Evolutionary conservation across 2,888 invertebrate genomes (phyloP), one percentile per base, ranked within the genome.

Genomic region (Prosapia bicincta): DNA sequence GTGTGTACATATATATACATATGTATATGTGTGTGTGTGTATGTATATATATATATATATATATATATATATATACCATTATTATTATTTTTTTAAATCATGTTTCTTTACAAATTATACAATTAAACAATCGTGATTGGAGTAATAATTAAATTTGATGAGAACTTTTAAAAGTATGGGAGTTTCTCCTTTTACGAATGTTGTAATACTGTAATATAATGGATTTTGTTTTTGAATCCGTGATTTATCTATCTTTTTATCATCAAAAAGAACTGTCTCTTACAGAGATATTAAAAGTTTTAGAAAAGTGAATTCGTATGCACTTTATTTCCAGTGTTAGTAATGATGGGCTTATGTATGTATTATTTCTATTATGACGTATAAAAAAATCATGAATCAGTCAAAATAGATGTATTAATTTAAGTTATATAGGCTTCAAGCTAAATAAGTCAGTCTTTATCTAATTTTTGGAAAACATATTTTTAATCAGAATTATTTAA

Each of bases 201-300:
- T 73, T 73, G n/a, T 6, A 73, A 73, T 67, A 13, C 54, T 54
- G 54, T 67, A 5, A 66, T 72, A 32, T 67, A 66, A 73, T 15
- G 67, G 68, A 32, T 67, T 73, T 73, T 73, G 66, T 23, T 73
- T 73, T 68, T 73, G 43, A 73, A 66, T 73, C 72, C 72, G 72
- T 69, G 73, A 73, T 68, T 10, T 26, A 73, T 73, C 68, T 73
- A 20, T 73, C 69, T 73, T 38, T 68, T 26, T 20, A 20, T 43
- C n/a, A n/a, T n/a, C n/a, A n/a, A n/a, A 25, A 67, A 68, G 26
- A 43, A 26, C 38, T 68, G 43, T 73, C 73, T 73, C 73, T 72
- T 72, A 73, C 68, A 69, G 73, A 73, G 73, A 73, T 73, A 13
- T 69, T 54, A 54, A n/a, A 54, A n/a, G 54, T 54, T 38, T 54